These are phyloP conservation scores for Clepsis dumicolana DNA, from an alignment of 2,888 invertebrate species.

Conservation along the genomic window DNA sequence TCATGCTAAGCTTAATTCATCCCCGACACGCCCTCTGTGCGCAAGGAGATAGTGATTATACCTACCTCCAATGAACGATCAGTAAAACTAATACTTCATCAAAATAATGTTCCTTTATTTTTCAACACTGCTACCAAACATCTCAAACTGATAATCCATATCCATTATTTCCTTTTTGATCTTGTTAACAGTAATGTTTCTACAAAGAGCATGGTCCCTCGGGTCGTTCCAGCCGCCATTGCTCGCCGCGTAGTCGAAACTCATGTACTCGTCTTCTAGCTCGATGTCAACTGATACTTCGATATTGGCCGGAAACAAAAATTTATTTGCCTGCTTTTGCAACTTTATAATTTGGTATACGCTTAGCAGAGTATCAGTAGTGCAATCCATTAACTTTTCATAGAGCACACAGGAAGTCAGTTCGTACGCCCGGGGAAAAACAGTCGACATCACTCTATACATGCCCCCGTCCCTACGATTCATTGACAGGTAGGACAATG, in stretches of 20 bases:
- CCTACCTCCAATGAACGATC: constrained; percentile 5
- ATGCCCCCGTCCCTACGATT: constrained; percentile 57
- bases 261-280: constrained; percentile 55
- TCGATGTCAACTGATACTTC: constrained; percentile 60
- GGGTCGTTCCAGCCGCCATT: constrained; percentile 67
- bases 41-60: not conserved
- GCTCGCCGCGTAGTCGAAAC: constrained; percentile 58
- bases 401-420: constrained; percentile 47
- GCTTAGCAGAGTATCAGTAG: constrained; percentile 47
- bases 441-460: constrained; percentile 61
- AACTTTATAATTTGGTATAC: constrained; percentile 51
- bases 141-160: constrained; percentile 54
- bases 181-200: constrained; percentile 60
- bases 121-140: constrained; percentile 40
- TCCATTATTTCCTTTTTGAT: constrained; percentile 59
- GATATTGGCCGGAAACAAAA: constrained; percentile 58
- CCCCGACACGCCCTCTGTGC: not conserved
- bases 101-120: constrained; percentile 8
- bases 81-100: constrained; percentile 24
- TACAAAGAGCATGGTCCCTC: constrained; percentile 62
- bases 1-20: constrained; percentile 28
- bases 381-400: constrained; percentile 47
- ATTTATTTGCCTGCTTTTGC: constrained; percentile 46
- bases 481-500: constrained; percentile 62
- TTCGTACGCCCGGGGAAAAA: constrained; percentile 60